phyloP scores from a whole-genome alignment of 2,113 vertebrate genomes.

The Garra rufa region DNA sequence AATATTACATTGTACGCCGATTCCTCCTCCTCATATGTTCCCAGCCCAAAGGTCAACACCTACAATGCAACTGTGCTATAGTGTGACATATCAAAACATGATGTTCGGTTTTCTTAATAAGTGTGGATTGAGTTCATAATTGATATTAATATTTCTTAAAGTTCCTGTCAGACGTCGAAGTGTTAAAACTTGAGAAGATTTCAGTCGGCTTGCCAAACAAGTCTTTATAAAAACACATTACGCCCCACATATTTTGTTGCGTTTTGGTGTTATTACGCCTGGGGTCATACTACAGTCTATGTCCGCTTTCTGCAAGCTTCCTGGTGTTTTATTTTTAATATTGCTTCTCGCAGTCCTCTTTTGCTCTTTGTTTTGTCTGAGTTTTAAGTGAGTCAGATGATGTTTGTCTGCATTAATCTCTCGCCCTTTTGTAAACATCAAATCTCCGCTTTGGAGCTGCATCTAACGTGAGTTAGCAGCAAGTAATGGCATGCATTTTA shows the following conservation, averaged over 20 bases:
- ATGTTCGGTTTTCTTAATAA: neutral
- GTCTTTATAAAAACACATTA: slow-evolving; percentile 79
- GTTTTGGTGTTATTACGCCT: slow-evolving; percentile 77
- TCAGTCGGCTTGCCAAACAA: slow-evolving; percentile 74
- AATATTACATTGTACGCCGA: neutral
- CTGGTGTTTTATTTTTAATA: slow-evolving; percentile 60
- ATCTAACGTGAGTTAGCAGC: slow-evolving; percentile 75
- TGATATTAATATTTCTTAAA: slow-evolving; percentile 23
- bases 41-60: slow-evolving; percentile 30
- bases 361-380: slow-evolving; percentile 62
- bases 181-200: slow-evolving; percentile 53
- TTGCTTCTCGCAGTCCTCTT: slow-evolving; percentile 60
- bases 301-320: slow-evolving; percentile 66
- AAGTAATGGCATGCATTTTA: slow-evolving; percentile 70
- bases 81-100: neutral
- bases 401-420: slow-evolving; percentile 71
- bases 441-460: slow-evolving; percentile 72
- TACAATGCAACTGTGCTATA: neutral
- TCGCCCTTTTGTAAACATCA: slow-evolving; percentile 70
- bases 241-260: slow-evolving; percentile 72
- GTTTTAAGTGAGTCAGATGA: slow-evolving; percentile 55
- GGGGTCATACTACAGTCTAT: slow-evolving; percentile 78
- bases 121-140: neutral
- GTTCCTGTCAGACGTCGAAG: slow-evolving; percentile 16
- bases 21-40: slow-evolving; percentile 17